These are phyloP conservation scores for Pseudanteris insignis DNA, from an alignment of 2,888 invertebrate genomes.

Conservation along the genomic window DNA sequence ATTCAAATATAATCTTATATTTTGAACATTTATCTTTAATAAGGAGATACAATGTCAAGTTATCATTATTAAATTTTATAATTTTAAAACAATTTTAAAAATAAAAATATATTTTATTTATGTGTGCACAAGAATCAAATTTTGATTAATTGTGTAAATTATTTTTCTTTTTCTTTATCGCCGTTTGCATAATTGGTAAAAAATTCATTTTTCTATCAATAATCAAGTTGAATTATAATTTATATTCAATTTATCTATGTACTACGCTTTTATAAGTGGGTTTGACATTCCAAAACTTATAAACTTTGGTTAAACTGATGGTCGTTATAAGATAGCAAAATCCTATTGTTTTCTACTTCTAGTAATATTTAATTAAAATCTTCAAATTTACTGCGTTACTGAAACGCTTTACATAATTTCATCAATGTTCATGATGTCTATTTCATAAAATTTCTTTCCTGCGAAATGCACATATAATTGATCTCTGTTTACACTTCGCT, in stretches of 20 bases:
- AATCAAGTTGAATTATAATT: too few relatives aligned
- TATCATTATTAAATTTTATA: too few relatives aligned
- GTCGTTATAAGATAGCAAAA: conserved; percentile 45
- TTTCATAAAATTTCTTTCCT: conserved; percentile 78
- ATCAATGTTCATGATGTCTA: conserved; percentile 74
- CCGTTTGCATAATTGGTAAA: too few relatives aligned
- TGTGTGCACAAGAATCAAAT: too few relatives aligned
- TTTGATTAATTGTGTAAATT: too few relatives aligned
- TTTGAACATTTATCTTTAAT: too few relatives aligned
- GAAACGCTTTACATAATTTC: conserved; percentile 11
- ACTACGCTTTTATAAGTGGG: conserved; percentile 26
- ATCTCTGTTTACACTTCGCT: conserved; percentile 53
- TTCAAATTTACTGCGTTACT: conserved; percentile 17
- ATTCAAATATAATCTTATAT: too few relatives aligned
- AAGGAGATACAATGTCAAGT: too few relatives aligned
- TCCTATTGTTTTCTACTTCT: conserved; percentile 39
- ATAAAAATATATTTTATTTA: too few relatives aligned
- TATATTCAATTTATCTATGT: conserved; percentile 27
- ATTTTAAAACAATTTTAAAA: too few relatives aligned
- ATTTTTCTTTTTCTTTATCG: conserved; percentile 2
- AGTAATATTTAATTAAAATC: conserved; percentile 41
- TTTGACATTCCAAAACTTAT: conserved; percentile 30
- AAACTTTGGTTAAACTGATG: conserved; percentile 37
- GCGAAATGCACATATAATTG: conserved; percentile 74
- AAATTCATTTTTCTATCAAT: too few relatives aligned